These are phyloP conservation scores for Calephelis nemesis DNA, from an alignment of 1,140 invertebrate genomes.

Conservation along the genomic window DNA sequence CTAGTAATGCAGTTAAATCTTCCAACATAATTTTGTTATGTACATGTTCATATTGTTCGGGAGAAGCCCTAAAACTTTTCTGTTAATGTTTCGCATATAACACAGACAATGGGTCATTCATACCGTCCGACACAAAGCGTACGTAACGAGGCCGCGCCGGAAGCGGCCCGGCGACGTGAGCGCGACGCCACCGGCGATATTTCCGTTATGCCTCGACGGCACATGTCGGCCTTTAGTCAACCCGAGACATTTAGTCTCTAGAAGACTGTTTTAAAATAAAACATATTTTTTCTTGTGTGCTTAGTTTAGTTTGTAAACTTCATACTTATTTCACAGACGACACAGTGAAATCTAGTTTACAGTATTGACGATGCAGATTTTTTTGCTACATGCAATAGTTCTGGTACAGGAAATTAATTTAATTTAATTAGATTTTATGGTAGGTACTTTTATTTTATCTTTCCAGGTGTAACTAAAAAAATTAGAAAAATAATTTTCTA, in stretches of 20 bases:
- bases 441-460: no score
- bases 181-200: constrained; percentile 50
- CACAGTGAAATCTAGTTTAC: no score
- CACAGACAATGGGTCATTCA: constrained; percentile 39
- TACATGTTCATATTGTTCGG: constrained; percentile 1
- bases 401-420: no score
- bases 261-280: no score
- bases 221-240: constrained; percentile 9
- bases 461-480: no score
- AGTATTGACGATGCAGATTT: no score
- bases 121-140: constrained; percentile 41
- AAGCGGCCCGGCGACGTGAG: constrained; percentile 43
- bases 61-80: not conserved
- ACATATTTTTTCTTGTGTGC: no score
- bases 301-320: no score
- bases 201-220: constrained; percentile 38
- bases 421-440: no score
- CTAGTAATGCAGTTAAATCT: not conserved
- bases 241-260: constrained; percentile 5
- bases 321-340: no score
- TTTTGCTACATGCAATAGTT: no score
- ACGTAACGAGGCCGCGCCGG: constrained; percentile 58
- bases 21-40: not conserved
- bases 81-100: constrained; percentile 32
- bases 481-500: no score